phyloP scores from a whole-genome alignment of 2,888 invertebrate species.

The Margaritifera margaritifera region DNA sequence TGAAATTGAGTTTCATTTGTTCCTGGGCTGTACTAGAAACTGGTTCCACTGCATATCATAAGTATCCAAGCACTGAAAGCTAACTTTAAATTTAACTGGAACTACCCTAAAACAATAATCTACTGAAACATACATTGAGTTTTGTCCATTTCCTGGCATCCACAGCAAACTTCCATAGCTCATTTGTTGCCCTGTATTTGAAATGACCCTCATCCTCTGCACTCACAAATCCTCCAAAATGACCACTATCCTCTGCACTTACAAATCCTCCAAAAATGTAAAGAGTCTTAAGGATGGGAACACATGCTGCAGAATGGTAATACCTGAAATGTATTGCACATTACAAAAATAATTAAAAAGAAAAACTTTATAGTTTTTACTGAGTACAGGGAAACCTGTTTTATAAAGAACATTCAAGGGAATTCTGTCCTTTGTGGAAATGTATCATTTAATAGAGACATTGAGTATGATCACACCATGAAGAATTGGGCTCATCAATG shows the following conservation, averaged over 20 bases:
- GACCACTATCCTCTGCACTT: no score
- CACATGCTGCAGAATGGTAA: constrained; percentile 92
- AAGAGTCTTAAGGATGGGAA: constrained; percentile 86
- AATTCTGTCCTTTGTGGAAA: no score
- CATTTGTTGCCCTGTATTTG: constrained; percentile 81
- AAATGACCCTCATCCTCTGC: constrained; percentile 1
- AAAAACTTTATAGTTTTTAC: background rate
- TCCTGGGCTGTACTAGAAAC: no score
- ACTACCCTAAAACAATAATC: background rate
- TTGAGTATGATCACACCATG: no score
- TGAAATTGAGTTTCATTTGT: no score
- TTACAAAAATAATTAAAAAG: constrained; percentile 1
- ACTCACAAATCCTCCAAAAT: constrained; percentile 83
- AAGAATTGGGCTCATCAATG: no score
- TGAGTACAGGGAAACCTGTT: background rate
- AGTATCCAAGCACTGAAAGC: background rate
- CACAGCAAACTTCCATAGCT: constrained; percentile 91
- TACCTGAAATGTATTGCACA: constrained; percentile 77
- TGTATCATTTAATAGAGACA: no score
- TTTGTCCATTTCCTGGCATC: constrained; percentile 71
- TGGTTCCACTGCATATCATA: no score
- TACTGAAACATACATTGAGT: constrained; percentile 24
- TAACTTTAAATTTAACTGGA: background rate
- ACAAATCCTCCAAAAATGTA: constrained; percentile 90
- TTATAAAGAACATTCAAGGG: no score